A percentile compares a stretch with the other conserved stretches of the same genome.
Conservation (phyloP, 1,140 invertebrate genomes). For the Polyergus mexicanus region DNA sequence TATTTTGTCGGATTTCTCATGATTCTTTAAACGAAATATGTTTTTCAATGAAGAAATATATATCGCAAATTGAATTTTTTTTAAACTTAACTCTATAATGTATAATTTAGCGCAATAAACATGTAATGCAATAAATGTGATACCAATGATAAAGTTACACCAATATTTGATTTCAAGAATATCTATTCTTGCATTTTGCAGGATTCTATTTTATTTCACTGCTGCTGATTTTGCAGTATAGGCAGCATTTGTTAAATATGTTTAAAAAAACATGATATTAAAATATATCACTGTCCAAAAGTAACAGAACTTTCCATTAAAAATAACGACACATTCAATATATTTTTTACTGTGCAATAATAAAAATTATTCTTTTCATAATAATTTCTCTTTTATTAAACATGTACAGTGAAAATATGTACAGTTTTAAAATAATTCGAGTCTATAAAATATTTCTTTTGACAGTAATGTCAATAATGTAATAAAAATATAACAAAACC, state of each 20-base stretch:
- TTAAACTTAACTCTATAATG: conserved; percentile 36
- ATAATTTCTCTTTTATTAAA: background rate
- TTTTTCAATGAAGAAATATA: conserved; percentile 32
- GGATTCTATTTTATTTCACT: conserved; percentile 26
- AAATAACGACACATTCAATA: background rate
- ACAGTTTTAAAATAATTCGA: conserved; percentile 41
- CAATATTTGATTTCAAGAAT: conserved; percentile 57
- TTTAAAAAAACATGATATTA: conserved; percentile 23
- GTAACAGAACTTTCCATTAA: background rate
- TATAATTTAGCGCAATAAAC: conserved; percentile 64
- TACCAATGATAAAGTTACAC: conserved; percentile 55
- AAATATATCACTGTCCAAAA: background rate
- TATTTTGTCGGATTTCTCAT: conserved; percentile 2
- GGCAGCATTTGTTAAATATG: conserved; percentile 8
- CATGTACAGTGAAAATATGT: conserved; percentile 21
- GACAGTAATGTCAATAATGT: background rate
- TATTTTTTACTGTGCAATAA: background rate
- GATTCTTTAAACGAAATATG: conserved; percentile 42
- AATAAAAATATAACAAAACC: conserved; percentile 34
- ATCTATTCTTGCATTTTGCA: conserved; percentile 54
- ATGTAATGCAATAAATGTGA: conserved; percentile 62
- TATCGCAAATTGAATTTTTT: conserved; percentile 39
- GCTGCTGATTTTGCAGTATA: conserved; percentile 12
- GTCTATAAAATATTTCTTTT: conserved; percentile 15
- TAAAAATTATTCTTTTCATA: conserved; percentile 19